Evolutionary conservation across 2,113 vertebrate species (phyloP), one percentile per base, ranked within the genome.

Genomic region (Prionailurus bengalensis): DNA sequence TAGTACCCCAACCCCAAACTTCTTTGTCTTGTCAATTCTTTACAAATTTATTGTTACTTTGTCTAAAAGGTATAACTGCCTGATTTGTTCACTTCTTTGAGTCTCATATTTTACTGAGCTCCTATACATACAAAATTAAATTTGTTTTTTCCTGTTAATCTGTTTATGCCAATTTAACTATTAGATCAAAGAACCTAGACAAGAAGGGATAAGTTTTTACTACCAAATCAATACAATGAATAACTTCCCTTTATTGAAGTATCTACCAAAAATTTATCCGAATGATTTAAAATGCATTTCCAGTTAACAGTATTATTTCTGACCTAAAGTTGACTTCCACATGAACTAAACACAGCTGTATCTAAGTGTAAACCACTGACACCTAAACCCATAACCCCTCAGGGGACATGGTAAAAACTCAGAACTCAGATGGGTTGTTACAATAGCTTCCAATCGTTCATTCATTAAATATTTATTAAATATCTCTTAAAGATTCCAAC

Each of bases 161-260:
- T n/a, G 16, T 11, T 33, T 42, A 51, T 51, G 45, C 19, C 76
- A 79, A 33, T 53, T 53, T 79, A 53, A 79, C 48, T 51, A 78
- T 79, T 79, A 53, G 76, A 33, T 29, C 31, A 79, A 33, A 51
- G 29, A 79, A 79, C 45, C 42, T 31, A 78, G 3, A 45, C 42
- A 53, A 79, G 17, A 53, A 79, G 16, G 45, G 48, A 19, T 31
- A 76, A 53, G 14, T 8, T 79, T 79, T 51, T 79, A 48, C 48
- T 33, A 79, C 76, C 45, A 91, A 73, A 51, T 25, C 15, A 81
- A 29, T 23, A 55, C n/a, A 65, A 58, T 42, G 29, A 82, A 65
- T 89, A 82, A 36, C 6, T 78, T 94, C 39, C 53, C 66, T 79
- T 78, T 89, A 17, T 73, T 73, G 94, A 96, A 95, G 8, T 66